These are phyloP conservation scores for Trypoxylon attenuatum DNA, from an alignment of 2,888 invertebrate species.

Conservation along the genomic window DNA sequence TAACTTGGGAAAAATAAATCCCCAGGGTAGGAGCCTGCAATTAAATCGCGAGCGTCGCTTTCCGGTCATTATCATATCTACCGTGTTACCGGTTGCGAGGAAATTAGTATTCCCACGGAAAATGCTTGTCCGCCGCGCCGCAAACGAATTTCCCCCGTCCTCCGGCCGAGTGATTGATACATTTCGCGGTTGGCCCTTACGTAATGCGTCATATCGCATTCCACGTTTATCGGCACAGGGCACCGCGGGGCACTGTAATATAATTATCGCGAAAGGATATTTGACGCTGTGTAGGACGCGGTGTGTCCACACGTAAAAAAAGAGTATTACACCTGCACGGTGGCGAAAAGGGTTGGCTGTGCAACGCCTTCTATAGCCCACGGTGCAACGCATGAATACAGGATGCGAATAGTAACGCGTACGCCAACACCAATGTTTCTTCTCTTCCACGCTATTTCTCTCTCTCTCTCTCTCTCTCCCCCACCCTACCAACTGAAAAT, in stretches of 20 bases:
- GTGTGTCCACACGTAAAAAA: slow-evolving; percentile 26
- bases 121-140: background rate
- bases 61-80: slow-evolving; percentile 10
- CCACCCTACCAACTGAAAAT: background rate
- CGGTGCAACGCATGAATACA: slow-evolving; percentile 51
- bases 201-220: background rate
- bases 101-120: slow-evolving; percentile 32
- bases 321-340: slow-evolving; percentile 45
- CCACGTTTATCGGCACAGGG: slow-evolving; percentile 7
- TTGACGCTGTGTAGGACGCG: slow-evolving; percentile 39
- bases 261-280: slow-evolving; percentile 46
- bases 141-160: too few relatives aligned
- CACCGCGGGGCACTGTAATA: slow-evolving; percentile 24
- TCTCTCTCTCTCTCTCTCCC: slow-evolving; percentile 6
- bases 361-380: slow-evolving; percentile 40
- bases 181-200: background rate
- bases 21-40: slow-evolving; percentile 38
- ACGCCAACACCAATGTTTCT: slow-evolving; percentile 3
- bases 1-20: slow-evolving; percentile 44
- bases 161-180: background rate
- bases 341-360: slow-evolving; percentile 39
- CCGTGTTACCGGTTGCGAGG: background rate
- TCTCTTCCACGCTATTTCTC: background rate
- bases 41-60: slow-evolving; percentile 42
- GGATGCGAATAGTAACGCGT: slow-evolving; percentile 37